Evolutionary conservation across 2,888 invertebrate genomes (phyloP).

Genomic region (Pammene fasciana): DNA sequence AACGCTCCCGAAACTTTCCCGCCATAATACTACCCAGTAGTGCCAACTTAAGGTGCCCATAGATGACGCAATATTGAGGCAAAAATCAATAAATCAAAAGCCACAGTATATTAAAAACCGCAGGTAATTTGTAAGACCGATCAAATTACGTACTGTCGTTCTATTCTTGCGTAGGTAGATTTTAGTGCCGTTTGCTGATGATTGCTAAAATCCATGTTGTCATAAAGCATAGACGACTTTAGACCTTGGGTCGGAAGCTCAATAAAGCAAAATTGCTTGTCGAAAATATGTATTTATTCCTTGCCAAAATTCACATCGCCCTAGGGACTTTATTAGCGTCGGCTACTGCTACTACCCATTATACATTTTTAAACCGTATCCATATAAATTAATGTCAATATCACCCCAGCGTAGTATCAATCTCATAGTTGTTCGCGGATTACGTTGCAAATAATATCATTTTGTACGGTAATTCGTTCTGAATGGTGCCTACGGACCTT

Average conservation of each 20-base stretch:
- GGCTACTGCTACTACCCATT: conserved; percentile 73
- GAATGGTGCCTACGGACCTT: conserved; percentile 72
- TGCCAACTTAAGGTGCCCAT: conserved; percentile 17
- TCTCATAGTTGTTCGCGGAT: conserved; percentile 82
- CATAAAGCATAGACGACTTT: background rate
- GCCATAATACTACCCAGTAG: conserved; percentile 44
- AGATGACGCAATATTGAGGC: background rate
- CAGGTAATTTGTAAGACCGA: too few species aligned
- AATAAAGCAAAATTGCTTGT: conserved; percentile 41
- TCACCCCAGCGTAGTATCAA: conserved; percentile 81
- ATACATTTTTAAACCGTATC: conserved; percentile 84
- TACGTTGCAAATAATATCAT: conserved; percentile 83
- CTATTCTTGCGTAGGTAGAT: background rate
- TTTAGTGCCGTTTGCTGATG: conserved; percentile 4
- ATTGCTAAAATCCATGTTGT: background rate
- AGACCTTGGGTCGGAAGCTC: conserved; percentile 40
- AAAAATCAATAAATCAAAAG: too few species aligned
- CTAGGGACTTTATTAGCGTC: conserved; percentile 78
- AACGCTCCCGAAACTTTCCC: conserved; percentile 46
- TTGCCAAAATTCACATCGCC: conserved; percentile 58
- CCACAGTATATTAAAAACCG: too few species aligned
- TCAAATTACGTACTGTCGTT: conserved; percentile 1
- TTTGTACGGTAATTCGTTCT: conserved; percentile 83
- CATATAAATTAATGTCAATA: conserved; percentile 83
- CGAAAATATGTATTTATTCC: conserved; percentile 50